phyloP scores from a whole-genome alignment of 2,113 vertebrate genomes.

The Sylvia atricapilla region DNA sequence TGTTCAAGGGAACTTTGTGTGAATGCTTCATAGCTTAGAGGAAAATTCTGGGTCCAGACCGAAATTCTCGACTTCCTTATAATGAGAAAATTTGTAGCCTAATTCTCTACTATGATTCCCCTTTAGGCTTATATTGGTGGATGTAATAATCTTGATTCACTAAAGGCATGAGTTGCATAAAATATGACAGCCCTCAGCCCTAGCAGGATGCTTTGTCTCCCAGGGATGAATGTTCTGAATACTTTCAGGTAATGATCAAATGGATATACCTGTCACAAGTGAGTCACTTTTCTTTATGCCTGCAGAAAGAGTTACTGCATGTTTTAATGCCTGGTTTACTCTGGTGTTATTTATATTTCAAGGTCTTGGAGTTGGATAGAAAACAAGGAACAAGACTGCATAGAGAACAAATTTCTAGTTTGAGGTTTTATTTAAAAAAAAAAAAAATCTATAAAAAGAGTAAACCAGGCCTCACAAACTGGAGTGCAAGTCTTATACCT shows the following conservation, averaged over 20 bases:
- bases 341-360: constrained; percentile 7
- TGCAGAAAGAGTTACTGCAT: background rate
- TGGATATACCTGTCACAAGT: background rate
- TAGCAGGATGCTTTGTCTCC: background rate
- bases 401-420: background rate
- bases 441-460: background rate
- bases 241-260: constrained; percentile 25
- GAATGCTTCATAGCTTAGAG: background rate
- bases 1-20: background rate
- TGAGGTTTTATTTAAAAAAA: background rate
- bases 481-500: fast-evolving
- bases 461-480: background rate
- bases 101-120: background rate
- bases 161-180: background rate
- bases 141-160: constrained; percentile 3
- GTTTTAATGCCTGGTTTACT: background rate
- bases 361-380: background rate
- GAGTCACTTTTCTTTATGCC: background rate
- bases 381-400: background rate
- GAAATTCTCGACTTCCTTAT: background rate
- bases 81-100: background rate
- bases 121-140: background rate
- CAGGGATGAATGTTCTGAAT: background rate
- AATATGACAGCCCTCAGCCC: constrained; percentile 23
- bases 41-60: background rate